These are phyloP conservation scores for Dolomedes plantarius DNA, from an alignment of 2,888 invertebrate genomes.

Conservation along the genomic window DNA sequence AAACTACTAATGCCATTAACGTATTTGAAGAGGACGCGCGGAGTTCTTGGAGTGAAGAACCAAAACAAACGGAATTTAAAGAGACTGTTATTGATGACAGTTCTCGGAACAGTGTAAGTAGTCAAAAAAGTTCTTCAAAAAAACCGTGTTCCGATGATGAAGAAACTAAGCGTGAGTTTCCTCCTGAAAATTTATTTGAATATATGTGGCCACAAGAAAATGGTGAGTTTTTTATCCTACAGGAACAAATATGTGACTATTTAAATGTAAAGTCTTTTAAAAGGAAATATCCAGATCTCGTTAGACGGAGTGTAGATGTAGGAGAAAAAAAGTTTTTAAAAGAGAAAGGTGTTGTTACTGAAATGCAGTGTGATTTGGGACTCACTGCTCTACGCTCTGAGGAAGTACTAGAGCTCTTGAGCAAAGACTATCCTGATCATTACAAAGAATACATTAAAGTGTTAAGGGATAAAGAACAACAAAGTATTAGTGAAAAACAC, in stretches of 20 bases:
- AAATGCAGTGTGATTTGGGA: conserved; percentile 94
- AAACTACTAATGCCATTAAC: conserved; percentile 23
- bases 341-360: conserved; percentile 86
- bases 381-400: conserved; percentile 93
- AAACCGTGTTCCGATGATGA: conserved; percentile 67
- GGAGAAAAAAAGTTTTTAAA: conserved; percentile 93
- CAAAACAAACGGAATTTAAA: conserved; percentile 41
- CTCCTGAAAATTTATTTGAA: conserved; percentile 92
- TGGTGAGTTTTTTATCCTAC: conserved; percentile 79
- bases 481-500: conserved; percentile 59
- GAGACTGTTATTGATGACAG: conserved; percentile 53
- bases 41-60: conserved; percentile 70
- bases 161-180: conserved; percentile 69
- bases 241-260: conserved; percentile 96
- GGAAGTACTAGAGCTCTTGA: conserved; percentile 96
- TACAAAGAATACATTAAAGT: conserved; percentile 69
- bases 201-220: conserved; percentile 89
- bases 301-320: conserved; percentile 89
- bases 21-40: conserved; percentile 70
- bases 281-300: conserved; percentile 92
- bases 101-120: conserved; percentile 57
- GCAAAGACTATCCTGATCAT: conserved; percentile 80
- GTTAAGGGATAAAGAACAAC: conserved; percentile 60
- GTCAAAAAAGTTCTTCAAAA: conserved; percentile 52
- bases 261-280: conserved; percentile 97